These are phyloP conservation scores for Chrysodeixis includens DNA, from an alignment of 2,888 invertebrate species.

Conservation along the genomic window DNA sequence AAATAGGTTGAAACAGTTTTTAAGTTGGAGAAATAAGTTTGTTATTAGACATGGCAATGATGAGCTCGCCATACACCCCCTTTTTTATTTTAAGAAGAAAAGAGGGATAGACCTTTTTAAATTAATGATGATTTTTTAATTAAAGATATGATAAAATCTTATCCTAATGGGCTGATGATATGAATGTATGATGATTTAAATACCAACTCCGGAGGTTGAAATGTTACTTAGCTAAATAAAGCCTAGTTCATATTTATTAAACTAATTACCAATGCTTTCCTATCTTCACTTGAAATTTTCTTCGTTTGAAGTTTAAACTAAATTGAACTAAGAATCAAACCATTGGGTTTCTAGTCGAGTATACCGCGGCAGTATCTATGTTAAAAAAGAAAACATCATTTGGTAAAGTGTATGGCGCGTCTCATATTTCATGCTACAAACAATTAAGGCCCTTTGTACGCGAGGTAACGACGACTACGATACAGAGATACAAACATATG, in stretches of 20 bases:
- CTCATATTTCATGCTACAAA: neutral
- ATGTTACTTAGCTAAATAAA: constrained; percentile 1
- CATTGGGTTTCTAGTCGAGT: constrained; percentile 7
- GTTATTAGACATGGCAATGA: neutral
- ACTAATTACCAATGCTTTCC: neutral
- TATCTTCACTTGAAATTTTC: neutral
- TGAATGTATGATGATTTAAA: neutral
- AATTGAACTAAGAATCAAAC: constrained; percentile 2
- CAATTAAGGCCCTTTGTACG: neutral
- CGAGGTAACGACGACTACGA: too few species aligned
- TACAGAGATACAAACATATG: too few species aligned
- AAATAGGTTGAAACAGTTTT: constrained; percentile 18
- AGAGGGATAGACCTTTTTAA: neutral
- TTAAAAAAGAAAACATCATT: neutral
- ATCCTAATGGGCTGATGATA: neutral
- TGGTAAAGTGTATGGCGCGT: neutral
- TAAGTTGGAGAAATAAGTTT: neutral
- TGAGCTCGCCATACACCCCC: neutral
- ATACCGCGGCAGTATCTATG: neutral
- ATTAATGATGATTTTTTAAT: neutral
- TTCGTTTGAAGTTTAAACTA: neutral
- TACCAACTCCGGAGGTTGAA: neutral
- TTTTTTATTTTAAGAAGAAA: neutral
- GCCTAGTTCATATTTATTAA: neutral
- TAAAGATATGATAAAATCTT: constrained; percentile 10